Percentiles rank a stretch among this genome's conserved stretches.
phyloP scores from a whole-genome alignment of 2,888 invertebrate genomes.

The Orthosia gracilis region DNA sequence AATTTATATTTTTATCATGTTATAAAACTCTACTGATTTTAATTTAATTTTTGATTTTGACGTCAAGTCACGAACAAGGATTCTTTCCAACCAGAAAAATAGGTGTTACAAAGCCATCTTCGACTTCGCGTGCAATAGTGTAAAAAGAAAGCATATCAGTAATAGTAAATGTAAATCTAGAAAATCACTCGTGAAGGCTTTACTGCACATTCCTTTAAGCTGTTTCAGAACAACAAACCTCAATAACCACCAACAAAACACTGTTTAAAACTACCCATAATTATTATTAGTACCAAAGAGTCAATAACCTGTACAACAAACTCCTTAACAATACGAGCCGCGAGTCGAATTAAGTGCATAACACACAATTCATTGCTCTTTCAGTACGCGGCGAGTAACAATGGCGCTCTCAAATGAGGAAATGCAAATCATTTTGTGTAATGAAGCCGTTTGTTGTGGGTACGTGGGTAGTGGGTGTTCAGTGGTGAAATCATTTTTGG shows the following conservation, averaged over 20 bases:
- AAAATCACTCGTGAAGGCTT: neutral
- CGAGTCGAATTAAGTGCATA: constrained; percentile 72
- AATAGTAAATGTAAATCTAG: neutral
- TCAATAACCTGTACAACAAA: constrained; percentile 43
- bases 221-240: neutral
- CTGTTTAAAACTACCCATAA: neutral
- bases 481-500: constrained; percentile 54
- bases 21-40: too few relatives aligned
- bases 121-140: neutral
- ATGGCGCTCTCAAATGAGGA: constrained; percentile 62
- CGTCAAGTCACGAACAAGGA: too few relatives aligned
- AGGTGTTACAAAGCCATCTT: too few relatives aligned
- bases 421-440: constrained; percentile 73
- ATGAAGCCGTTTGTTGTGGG: constrained; percentile 66
- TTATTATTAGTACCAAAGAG: constrained; percentile 24
- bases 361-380: constrained; percentile 75
- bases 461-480: constrained; percentile 46
- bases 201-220: neutral
- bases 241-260: constrained; percentile 1
- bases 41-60: too few relatives aligned
- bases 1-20: too few relatives aligned
- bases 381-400: constrained; percentile 64
- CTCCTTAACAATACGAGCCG: constrained; percentile 58
- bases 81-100: too few relatives aligned
- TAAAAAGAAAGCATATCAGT: neutral